Evolutionary conservation across 2,797 vertebrate species (phyloP).

Genomic region (Falco peregrinus): DNA sequence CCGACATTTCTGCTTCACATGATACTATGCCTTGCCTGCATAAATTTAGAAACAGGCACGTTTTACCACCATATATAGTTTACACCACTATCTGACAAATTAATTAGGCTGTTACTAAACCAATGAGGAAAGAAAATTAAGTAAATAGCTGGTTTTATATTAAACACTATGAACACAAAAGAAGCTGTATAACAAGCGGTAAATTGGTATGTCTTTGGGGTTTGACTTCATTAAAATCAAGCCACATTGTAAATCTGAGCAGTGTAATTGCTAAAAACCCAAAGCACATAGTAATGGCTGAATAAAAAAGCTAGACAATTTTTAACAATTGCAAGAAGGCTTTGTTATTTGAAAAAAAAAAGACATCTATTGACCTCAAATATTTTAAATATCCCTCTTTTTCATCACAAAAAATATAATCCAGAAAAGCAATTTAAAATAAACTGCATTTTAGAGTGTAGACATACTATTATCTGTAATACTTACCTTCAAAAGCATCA

Average conservation of each 20-base stretch:
- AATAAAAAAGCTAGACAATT: background rate
- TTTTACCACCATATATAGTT: constrained; percentile 23
- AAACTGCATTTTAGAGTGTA: background rate
- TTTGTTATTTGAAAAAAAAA: background rate
- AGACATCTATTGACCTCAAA: background rate
- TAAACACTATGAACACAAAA: constrained; percentile 45
- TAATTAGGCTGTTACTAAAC: constrained; percentile 54
- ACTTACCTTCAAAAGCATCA: background rate
- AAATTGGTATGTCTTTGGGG: background rate
- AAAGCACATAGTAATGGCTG: background rate
- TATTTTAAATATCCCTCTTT: background rate
- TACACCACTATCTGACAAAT: constrained; percentile 34
- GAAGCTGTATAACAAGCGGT: constrained; percentile 21
- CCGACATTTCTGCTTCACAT: constrained; percentile 81
- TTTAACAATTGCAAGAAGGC: background rate
- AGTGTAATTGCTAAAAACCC: background rate
- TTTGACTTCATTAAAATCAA: constrained; percentile 26
- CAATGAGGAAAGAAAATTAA: constrained; percentile 42
- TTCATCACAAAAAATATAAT: background rate
- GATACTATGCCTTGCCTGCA: constrained; percentile 81
- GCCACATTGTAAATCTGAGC: constrained; percentile 7
- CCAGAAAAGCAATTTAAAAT: background rate
- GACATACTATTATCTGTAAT: background rate
- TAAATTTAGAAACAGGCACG: constrained; percentile 35
- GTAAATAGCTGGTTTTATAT: constrained; percentile 20